Evolutionary conservation across 2,797 vertebrate genomes (phyloP).

Genomic region (Eurystomus glaucurus): DNA sequence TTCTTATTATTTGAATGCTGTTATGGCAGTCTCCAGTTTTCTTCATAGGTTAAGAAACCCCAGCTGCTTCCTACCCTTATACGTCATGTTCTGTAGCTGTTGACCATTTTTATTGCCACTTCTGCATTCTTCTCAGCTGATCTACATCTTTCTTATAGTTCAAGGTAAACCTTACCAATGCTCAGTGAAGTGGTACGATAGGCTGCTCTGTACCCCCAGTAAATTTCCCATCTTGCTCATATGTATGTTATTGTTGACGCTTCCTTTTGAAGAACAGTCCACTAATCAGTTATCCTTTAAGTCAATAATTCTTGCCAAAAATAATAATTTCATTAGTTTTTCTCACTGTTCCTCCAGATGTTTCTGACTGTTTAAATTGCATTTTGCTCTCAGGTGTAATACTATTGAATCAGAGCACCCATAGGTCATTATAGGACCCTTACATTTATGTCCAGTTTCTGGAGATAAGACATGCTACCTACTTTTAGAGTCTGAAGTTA

Average conservation of each 20-base stretch:
- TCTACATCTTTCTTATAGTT: background rate
- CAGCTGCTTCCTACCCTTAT: background rate
- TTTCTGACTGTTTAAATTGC: background rate
- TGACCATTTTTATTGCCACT: background rate
- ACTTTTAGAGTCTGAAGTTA: background rate
- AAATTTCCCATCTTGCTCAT: background rate
- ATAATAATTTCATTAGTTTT: background rate
- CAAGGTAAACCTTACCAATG: background rate
- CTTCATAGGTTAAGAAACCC: background rate
- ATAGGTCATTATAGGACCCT: background rate
- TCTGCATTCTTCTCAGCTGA: background rate
- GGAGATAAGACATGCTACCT: background rate
- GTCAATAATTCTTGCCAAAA: background rate
- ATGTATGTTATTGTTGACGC: rapidly evolving
- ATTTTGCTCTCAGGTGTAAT: background rate
- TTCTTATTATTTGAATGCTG: background rate
- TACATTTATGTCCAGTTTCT: background rate
- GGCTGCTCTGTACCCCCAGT: background rate
- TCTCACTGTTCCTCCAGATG: background rate
- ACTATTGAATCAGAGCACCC: background rate
- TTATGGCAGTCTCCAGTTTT: background rate
- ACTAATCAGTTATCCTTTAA: background rate
- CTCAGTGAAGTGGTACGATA: background rate
- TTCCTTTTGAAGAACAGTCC: background rate
- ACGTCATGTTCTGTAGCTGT: background rate